phyloP scores from a whole-genome alignment of 2,888 invertebrate species.

The Drosophila kuntzei region DNA sequence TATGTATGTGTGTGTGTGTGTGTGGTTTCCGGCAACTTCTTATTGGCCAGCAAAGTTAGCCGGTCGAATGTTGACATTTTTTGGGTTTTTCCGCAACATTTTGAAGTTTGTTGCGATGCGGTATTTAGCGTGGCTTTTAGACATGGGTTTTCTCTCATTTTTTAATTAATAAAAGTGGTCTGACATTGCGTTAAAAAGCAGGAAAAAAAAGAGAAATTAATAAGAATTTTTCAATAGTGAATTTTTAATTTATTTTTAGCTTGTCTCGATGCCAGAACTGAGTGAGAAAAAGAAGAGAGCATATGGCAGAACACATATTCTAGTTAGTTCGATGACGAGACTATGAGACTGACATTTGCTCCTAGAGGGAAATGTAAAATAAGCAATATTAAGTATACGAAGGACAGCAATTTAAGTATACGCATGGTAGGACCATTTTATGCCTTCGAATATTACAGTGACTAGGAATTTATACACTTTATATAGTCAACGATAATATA shows the following conservation, averaged over 20 bases:
- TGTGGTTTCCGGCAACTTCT: slow-evolving; percentile 37
- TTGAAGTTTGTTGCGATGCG: slow-evolving; percentile 44
- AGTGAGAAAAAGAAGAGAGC: neutral
- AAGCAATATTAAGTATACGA: slow-evolving; percentile 8
- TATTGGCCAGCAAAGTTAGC: slow-evolving; percentile 45
- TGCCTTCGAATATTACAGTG: no score
- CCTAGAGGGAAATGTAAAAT: neutral
- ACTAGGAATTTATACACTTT: no score
- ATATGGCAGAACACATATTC: neutral
- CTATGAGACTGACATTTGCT: neutral
- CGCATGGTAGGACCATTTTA: neutral
- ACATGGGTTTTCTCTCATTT: slow-evolving; percentile 6
- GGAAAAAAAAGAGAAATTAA: slow-evolving; percentile 14
- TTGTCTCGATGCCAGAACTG: neutral
- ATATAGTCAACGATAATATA: no score
- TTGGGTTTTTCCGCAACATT: slow-evolving; percentile 29
- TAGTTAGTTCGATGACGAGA: neutral
- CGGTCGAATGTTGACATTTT: slow-evolving; percentile 73
- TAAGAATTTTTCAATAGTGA: slow-evolving; percentile 6
- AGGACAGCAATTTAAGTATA: no score
- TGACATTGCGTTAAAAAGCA: neutral
- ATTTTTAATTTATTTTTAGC: neutral
- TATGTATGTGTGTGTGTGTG: slow-evolving; percentile 1
- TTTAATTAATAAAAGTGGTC: slow-evolving; percentile 36
- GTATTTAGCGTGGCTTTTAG: slow-evolving; percentile 29